These are phyloP conservation scores for Calephelis nemesis DNA, from an alignment of 1,140 invertebrate genomes.

Conservation along the genomic window DNA sequence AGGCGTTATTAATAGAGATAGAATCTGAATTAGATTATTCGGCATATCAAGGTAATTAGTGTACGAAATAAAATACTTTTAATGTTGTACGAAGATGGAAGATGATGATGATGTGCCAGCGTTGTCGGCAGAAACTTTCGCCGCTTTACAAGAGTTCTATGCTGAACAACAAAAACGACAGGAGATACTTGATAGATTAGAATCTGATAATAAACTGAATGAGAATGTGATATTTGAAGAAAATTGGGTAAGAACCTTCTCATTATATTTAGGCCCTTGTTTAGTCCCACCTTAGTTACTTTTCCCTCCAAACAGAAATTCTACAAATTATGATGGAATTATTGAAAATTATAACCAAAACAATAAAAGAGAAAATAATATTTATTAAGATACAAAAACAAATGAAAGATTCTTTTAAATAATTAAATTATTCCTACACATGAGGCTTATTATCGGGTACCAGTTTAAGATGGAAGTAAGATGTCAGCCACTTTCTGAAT, in stretches of 20 bases:
- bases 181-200: conserved; percentile 73
- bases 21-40: neutral
- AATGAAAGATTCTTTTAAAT: too few relatives aligned
- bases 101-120: conserved; percentile 86
- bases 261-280: too few relatives aligned
- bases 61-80: conserved; percentile 27
- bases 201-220: conserved; percentile 67
- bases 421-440: too few relatives aligned
- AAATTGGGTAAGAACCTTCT: conserved; percentile 85
- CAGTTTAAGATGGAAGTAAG: too few relatives aligned
- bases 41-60: neutral
- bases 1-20: neutral
- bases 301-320: too few relatives aligned
- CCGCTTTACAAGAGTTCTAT: conserved; percentile 91
- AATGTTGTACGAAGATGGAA: conserved; percentile 34
- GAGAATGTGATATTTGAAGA: conserved; percentile 85
- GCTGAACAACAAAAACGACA: conserved; percentile 84
- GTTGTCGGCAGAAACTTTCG: conserved; percentile 86
- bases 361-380: too few relatives aligned
- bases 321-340: too few relatives aligned
- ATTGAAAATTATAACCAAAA: too few relatives aligned
- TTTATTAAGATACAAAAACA: too few relatives aligned
- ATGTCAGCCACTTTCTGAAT: too few relatives aligned
- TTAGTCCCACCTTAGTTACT: too few relatives aligned
- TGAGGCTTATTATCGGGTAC: too few relatives aligned